A percentile compares a stretch with the other conserved stretches of the same genome.
Conservation (phyloP, 1,140 invertebrate species). For the Lepidurus apus region DNA sequence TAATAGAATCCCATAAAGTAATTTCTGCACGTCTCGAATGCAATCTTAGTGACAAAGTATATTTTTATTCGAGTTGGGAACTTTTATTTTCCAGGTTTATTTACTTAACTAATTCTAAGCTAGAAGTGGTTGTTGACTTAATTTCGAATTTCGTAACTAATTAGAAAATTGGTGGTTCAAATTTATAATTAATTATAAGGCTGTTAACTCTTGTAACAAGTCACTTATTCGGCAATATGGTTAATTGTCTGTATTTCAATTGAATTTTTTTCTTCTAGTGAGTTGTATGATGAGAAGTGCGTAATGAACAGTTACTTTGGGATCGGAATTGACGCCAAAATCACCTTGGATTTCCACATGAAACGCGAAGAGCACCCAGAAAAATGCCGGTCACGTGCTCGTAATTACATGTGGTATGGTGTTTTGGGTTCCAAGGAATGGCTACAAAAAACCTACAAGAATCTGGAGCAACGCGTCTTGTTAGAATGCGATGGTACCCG, state of each 20-base stretch:
- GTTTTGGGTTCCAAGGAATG: constrained; percentile 89
- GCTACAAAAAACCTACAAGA: constrained; percentile 84
- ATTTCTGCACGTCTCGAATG: too few species aligned
- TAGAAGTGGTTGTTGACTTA: too few species aligned
- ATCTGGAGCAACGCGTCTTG: constrained; percentile 90
- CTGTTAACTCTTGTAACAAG: too few species aligned
- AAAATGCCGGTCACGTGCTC: constrained; percentile 87
- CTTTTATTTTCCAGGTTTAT: too few species aligned
- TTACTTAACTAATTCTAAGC: too few species aligned
- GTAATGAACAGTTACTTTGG: constrained; percentile 99
- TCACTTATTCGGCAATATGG: too few species aligned
- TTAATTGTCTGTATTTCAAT: neutral
- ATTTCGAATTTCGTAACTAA: too few species aligned
- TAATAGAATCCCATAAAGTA: too few species aligned
- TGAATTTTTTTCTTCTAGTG: constrained; percentile 49
- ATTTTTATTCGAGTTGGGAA: too few species aligned
- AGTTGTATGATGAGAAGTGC: constrained; percentile 87
- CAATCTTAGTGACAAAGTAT: too few species aligned
- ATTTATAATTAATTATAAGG: too few species aligned
- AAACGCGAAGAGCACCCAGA: constrained; percentile 97
- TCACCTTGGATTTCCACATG: constrained; percentile 94
- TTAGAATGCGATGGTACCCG: constrained; percentile 87
- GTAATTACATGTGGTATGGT: constrained; percentile 83
- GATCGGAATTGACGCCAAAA: constrained; percentile 97
- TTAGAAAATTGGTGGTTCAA: too few species aligned